phyloP scores from a whole-genome alignment of 2,113 vertebrate genomes.

The Esox niger region DNA sequence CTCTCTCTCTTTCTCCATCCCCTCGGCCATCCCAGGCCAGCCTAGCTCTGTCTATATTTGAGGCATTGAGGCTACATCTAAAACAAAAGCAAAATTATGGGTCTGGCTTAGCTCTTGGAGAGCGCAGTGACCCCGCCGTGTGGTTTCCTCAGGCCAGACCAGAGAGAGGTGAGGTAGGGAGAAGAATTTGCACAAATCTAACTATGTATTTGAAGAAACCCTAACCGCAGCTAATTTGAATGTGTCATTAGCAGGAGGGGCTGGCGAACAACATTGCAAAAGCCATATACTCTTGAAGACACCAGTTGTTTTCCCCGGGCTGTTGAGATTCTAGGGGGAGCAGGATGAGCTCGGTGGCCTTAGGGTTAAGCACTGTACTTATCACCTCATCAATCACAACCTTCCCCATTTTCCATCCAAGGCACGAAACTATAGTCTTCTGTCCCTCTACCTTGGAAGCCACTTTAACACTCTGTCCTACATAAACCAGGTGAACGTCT shows the following conservation, averaged over 20 bases:
- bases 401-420: constrained; percentile 16
- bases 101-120: constrained; percentile 74
- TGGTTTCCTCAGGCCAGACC: constrained; percentile 68
- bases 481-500: not conserved
- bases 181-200: constrained; percentile 73
- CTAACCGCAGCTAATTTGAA: constrained; percentile 74
- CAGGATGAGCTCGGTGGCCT: constrained; percentile 24
- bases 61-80: constrained; percentile 74
- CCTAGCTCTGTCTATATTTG: constrained; percentile 67
- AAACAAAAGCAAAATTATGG: constrained; percentile 83
- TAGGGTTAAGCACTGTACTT: constrained; percentile 43
- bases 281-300: constrained; percentile 49
- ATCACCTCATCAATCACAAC: constrained; percentile 61
- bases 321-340: constrained; percentile 32
- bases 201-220: constrained; percentile 71
- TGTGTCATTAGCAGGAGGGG: constrained; percentile 64
- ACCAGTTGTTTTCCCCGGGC: constrained; percentile 47
- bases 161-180: constrained; percentile 72
- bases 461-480: not conserved
- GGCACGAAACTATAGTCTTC: constrained; percentile 19
- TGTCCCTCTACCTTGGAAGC: constrained; percentile 2
- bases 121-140: constrained; percentile 74
- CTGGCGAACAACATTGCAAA: constrained; percentile 44
- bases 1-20: constrained; percentile 24
- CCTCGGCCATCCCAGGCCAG: constrained; percentile 66